A percentile compares a stretch with the other conserved stretches of the same genome.
phyloP scores from a whole-genome alignment of 2,113 vertebrate species.

The Thermophis baileyi region DNA sequence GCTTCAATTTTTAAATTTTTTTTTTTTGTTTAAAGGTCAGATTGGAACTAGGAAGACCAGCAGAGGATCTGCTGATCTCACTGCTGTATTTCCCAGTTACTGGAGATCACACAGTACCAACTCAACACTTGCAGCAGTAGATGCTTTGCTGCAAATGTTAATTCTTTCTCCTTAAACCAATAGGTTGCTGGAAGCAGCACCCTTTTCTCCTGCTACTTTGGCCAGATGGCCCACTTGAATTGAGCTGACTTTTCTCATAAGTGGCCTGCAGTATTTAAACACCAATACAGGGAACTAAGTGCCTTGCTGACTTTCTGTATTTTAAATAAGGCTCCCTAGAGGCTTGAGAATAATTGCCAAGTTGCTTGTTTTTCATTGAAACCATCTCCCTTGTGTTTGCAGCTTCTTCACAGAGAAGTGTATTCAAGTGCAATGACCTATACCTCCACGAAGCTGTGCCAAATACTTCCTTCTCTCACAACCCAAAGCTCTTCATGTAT shows the following conservation, averaged over 20 bases:
- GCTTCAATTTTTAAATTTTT: too few species aligned
- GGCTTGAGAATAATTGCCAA: background rate
- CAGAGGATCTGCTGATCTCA: background rate
- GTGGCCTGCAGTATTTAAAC: background rate
- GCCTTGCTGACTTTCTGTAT: background rate
- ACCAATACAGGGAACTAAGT: background rate
- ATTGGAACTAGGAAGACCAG: background rate
- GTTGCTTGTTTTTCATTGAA: slow-evolving; percentile 17
- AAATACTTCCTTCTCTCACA: slow-evolving; percentile 3
- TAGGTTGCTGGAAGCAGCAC: background rate
- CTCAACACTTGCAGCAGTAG: background rate
- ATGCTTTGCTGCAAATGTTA: background rate
- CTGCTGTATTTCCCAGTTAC: background rate
- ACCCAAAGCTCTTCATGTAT: slow-evolving; percentile 1
- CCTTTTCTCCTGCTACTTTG: background rate
- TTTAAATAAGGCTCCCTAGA: background rate
- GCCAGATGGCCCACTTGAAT: background rate
- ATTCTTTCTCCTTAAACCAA: background rate
- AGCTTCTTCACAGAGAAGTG: slow-evolving; percentile 19
- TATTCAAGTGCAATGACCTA: slow-evolving; percentile 21
- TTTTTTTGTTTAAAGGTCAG: background rate
- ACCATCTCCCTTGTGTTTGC: slow-evolving; percentile 23
- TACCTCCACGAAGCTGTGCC: slow-evolving; percentile 11
- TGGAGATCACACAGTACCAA: background rate
- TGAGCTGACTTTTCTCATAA: background rate